Percentiles rank a stretch among this genome's conserved stretches.
phyloP scores from a whole-genome alignment of 1,140 invertebrate genomes.

The Bombus sylvicola region DNA sequence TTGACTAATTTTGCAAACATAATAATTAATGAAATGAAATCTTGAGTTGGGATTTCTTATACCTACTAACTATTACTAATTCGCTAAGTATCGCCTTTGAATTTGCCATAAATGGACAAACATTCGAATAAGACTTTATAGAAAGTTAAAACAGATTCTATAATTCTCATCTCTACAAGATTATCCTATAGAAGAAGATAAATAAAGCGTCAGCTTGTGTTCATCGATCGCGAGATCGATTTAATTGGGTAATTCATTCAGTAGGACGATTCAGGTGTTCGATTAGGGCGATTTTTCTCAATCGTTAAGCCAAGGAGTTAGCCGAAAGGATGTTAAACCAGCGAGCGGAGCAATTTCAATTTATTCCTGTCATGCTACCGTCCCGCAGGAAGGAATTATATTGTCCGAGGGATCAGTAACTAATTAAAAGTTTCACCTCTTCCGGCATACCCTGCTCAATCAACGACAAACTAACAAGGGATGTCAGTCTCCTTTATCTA shows the following conservation, averaged over 20 bases:
- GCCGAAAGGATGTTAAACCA: slow-evolving; percentile 53
- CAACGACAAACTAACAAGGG: slow-evolving; percentile 47
- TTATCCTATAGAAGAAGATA: not conserved
- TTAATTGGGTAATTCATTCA: not conserved
- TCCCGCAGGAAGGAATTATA: slow-evolving; percentile 47
- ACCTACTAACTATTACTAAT: too few relatives aligned
- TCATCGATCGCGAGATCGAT: not conserved
- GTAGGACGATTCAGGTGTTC: not conserved
- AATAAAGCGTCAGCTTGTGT: not conserved
- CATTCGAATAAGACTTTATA: not conserved
- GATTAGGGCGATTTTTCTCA: slow-evolving; percentile 16
- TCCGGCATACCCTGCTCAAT: slow-evolving; percentile 34
- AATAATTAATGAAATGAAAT: too few relatives aligned
- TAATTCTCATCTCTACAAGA: not conserved
- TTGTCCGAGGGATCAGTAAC: slow-evolving; percentile 69
- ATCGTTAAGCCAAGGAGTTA: slow-evolving; percentile 35
- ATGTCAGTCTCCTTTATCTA: slow-evolving; percentile 55
- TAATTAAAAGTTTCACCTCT: slow-evolving; percentile 75
- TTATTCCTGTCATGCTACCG: slow-evolving; percentile 65
- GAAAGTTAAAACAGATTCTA: not conserved
- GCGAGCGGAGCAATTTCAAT: slow-evolving; percentile 61
- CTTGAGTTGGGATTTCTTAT: too few relatives aligned
- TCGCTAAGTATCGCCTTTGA: too few relatives aligned
- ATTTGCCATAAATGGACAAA: not conserved
- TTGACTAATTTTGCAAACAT: too few relatives aligned